A percentile compares a stretch with the other conserved stretches of the same genome.
These are phyloP conservation scores for Lutjanus campechanus DNA, from an alignment of 2,797 vertebrate species.

Conservation along the genomic window DNA sequence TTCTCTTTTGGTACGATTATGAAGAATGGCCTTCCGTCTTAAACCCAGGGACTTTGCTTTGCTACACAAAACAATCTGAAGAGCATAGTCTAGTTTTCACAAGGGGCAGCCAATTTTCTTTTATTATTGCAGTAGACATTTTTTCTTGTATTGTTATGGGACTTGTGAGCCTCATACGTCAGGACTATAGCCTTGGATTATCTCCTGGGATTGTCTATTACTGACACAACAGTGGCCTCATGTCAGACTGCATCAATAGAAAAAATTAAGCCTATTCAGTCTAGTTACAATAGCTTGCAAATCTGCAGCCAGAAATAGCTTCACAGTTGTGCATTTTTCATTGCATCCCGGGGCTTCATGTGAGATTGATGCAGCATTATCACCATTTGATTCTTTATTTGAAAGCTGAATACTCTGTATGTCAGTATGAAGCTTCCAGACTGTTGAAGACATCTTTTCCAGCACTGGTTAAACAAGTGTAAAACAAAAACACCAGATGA, in stretches of 20 bases:
- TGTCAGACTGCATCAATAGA: background rate
- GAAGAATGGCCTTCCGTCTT: constrained; percentile 35
- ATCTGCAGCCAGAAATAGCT: constrained; percentile 4
- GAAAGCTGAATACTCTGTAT: background rate
- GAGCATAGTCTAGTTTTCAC: constrained; percentile 24
- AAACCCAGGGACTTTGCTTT: constrained; percentile 39
- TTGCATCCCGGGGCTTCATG: background rate
- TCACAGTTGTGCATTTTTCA: background rate
- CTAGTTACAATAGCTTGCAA: background rate
- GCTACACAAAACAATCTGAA: constrained; percentile 35
- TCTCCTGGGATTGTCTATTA: constrained; percentile 32
- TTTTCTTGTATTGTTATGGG: constrained; percentile 48
- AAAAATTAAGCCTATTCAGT: constrained; percentile 11
- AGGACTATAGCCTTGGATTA: constrained; percentile 44
- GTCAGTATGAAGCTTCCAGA: background rate
- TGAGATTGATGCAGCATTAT: background rate
- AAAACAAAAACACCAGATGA: background rate
- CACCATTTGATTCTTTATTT: background rate
- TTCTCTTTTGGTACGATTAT: constrained; percentile 46
- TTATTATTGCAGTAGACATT: constrained; percentile 24
- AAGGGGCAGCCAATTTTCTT: constrained; percentile 33
- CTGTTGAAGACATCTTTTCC: background rate
- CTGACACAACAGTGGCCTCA: constrained; percentile 19
- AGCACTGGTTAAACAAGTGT: background rate
- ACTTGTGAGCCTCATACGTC: constrained; percentile 12